phyloP scores from a whole-genome alignment of 2,113 vertebrate genomes.

The Pachypanchax playfairii region DNA sequence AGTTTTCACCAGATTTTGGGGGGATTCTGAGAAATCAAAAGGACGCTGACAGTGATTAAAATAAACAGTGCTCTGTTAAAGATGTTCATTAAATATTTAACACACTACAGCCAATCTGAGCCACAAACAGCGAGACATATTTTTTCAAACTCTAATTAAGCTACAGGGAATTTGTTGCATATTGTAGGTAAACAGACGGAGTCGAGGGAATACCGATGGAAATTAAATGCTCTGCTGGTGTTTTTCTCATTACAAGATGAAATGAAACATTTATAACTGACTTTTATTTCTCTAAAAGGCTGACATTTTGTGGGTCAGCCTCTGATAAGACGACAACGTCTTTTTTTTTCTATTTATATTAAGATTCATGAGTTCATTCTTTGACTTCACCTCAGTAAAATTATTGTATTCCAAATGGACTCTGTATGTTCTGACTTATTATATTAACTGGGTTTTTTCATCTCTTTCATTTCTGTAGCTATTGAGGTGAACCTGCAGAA shows the following conservation, averaged over 20 bases:
- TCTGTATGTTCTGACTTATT: slow-evolving; percentile 34
- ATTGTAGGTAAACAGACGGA: slow-evolving; percentile 82
- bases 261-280: slow-evolving; percentile 79
- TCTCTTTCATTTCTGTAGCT: slow-evolving; percentile 74
- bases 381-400: slow-evolving; percentile 11
- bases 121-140: slow-evolving; percentile 71
- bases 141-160: slow-evolving; percentile 81
- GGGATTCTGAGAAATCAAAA: slow-evolving; percentile 49
- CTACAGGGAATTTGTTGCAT: slow-evolving; percentile 81
- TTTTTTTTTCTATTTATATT: slow-evolving; percentile 56
- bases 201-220: slow-evolving; percentile 76
- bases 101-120: slow-evolving; percentile 71
- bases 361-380: slow-evolving; percentile 45
- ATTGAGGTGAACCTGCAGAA: slow-evolving; percentile 94
- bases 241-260: slow-evolving; percentile 80
- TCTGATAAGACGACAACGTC: slow-evolving; percentile 61
- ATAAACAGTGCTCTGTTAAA: slow-evolving; percentile 76
- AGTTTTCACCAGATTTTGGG: slow-evolving; percentile 60
- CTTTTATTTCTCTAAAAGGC: slow-evolving; percentile 74
- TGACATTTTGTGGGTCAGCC: slow-evolving; percentile 73
- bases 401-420: slow-evolving; percentile 13
- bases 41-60: slow-evolving; percentile 71
- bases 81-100: slow-evolving; percentile 81
- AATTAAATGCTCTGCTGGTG: slow-evolving; percentile 77
- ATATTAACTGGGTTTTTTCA: slow-evolving; percentile 37